phyloP scores from a whole-genome alignment of 2,888 invertebrate species.

The Pseudolycoriella hygida region DNA sequence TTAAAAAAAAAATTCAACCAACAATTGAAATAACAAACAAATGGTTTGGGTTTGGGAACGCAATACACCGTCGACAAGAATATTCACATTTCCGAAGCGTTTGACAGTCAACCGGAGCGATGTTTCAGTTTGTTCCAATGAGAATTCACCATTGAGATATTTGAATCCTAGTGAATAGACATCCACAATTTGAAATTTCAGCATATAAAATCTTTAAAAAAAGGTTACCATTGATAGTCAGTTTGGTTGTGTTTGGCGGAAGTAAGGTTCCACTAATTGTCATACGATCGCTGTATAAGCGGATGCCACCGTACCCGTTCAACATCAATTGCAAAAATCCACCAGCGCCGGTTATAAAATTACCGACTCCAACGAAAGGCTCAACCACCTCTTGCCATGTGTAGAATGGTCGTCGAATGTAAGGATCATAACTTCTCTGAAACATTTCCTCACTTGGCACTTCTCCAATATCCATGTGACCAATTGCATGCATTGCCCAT shows the following conservation, averaged over 20 bases:
- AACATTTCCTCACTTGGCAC: slow-evolving; percentile 31
- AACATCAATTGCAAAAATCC: slow-evolving; percentile 39
- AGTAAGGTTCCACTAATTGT: slow-evolving; percentile 28
- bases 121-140: background rate
- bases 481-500: slow-evolving; percentile 43
- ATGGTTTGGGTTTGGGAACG: too few species aligned
- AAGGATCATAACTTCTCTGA: slow-evolving; percentile 32
- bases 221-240: slow-evolving; percentile 28
- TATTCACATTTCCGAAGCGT: too few species aligned
- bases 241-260: slow-evolving; percentile 28
- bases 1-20: too few species aligned
- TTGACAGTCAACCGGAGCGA: too few species aligned
- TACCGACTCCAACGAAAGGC: slow-evolving; percentile 34
- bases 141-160: background rate
- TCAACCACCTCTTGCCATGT: slow-evolving; percentile 39
- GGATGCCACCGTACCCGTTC: slow-evolving; percentile 38
- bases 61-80: too few species aligned
- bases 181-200: too few species aligned
- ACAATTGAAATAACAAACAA: too few species aligned
- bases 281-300: slow-evolving; percentile 32
- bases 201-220: background rate
- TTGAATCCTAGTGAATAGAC: background rate
- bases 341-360: slow-evolving; percentile 43
- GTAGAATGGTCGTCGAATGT: slow-evolving; percentile 39
- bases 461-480: slow-evolving; percentile 31